These are phyloP conservation scores for Irena cyanogastra DNA, from an alignment of 2,113 vertebrate species.

Conservation along the genomic window DNA sequence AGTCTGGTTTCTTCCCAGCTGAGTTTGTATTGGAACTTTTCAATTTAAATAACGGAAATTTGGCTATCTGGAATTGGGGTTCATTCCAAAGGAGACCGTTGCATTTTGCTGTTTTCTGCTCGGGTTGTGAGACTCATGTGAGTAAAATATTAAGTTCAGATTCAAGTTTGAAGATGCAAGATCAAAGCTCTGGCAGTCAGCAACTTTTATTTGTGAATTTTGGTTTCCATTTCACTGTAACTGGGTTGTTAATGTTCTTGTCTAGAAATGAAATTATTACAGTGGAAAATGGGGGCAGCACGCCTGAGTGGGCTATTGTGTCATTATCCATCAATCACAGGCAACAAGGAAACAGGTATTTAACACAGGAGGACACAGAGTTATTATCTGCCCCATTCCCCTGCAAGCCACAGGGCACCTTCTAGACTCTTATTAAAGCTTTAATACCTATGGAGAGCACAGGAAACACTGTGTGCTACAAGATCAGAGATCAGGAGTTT, in stretches of 20 bases:
- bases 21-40: not conserved
- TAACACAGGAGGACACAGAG: not conserved
- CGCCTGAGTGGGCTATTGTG: not conserved
- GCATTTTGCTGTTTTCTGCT: not conserved
- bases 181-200: not conserved
- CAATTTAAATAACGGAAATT: not conserved
- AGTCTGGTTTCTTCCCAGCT: not conserved
- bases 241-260: not conserved
- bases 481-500: not conserved
- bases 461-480: not conserved
- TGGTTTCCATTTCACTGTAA: not conserved
- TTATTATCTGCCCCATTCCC: not conserved
- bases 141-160: not conserved
- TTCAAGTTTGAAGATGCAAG: not conserved
- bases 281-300: not conserved
- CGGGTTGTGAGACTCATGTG: rapidly evolving
- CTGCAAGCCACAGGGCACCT: not conserved
- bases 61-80: not conserved
- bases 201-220: not conserved
- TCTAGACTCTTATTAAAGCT: not conserved
- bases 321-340: constrained; percentile 13
- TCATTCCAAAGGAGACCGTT: not conserved
- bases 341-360: constrained; percentile 20
- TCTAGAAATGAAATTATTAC: constrained; percentile 12
- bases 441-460: not conserved